Conservation (phyloP, 1,140 invertebrate species). For the Muscidifurax raptorellus region DNA sequence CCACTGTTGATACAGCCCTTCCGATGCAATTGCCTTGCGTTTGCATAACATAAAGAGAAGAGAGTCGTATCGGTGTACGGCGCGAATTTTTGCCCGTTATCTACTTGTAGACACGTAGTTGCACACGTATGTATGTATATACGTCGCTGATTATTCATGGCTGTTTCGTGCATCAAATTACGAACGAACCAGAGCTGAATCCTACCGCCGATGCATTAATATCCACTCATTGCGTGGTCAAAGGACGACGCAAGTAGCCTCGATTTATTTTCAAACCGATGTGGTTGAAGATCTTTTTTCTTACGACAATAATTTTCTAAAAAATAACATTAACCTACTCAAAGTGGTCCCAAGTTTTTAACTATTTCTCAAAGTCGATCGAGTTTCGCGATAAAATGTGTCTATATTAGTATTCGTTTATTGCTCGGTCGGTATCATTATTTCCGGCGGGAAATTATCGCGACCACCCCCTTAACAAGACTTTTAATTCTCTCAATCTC, state of each 20-base stretch:
- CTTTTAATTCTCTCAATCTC: too few species aligned
- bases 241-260: neutral
- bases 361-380: too few species aligned
- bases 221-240: neutral
- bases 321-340: too few species aligned
- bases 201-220: neutral
- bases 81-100: neutral
- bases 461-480: too few species aligned
- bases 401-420: too few species aligned
- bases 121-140: neutral
- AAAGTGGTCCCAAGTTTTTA: too few species aligned
- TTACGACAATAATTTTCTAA: too few species aligned
- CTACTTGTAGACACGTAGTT: neutral
- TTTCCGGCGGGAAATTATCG: too few species aligned
- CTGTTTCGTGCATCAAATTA: neutral
- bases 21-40: slow-evolving; percentile 2
- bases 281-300: too few species aligned
- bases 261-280: neutral
- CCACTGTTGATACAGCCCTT: slow-evolving; percentile 4
- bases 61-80: neutral
- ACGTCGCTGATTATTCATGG: neutral
- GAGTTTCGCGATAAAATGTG: too few species aligned
- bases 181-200: neutral
- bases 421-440: too few species aligned
- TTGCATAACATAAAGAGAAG: neutral